A percentile compares a stretch with the other conserved stretches of the same genome.
These are phyloP conservation scores for Antitype chi DNA, from an alignment of 2,888 invertebrate genomes.

Conservation along the genomic window DNA sequence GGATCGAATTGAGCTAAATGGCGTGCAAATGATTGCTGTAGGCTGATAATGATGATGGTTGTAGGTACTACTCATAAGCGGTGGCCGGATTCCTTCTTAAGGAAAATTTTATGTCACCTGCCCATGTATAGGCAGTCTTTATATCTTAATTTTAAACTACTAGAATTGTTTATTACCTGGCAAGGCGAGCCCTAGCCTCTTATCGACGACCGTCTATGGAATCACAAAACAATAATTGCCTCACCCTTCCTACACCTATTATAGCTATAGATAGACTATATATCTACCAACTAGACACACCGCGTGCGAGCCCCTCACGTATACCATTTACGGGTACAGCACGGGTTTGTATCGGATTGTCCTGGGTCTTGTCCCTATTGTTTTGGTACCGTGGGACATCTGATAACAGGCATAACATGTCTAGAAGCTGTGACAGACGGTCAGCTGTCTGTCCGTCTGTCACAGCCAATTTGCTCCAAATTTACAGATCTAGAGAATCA, in stretches of 20 bases:
- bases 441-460: too few species aligned
- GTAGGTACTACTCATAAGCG: neutral
- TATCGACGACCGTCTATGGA: too few species aligned
- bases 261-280: too few species aligned
- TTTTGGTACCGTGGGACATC: conserved; percentile 34
- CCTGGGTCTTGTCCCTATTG: conserved; percentile 18
- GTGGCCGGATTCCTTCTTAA: neutral
- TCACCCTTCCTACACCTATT: too few species aligned
- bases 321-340: conserved; percentile 30
- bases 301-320: too few species aligned
- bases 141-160: neutral
- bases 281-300: too few species aligned
- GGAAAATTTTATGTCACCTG: neutral
- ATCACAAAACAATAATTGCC: too few species aligned
- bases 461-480: too few species aligned
- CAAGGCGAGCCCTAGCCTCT: too few species aligned
- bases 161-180: neutral
- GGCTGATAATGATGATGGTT: neutral
- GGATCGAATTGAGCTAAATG: too few species aligned
- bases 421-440: neutral
- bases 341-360: conserved; percentile 34
- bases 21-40: too few species aligned
- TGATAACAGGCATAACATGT: conserved; percentile 41
- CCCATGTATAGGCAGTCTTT: neutral
- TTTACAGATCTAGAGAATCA: too few species aligned